phyloP scores from a whole-genome alignment of 2,888 invertebrate genomes.

The Heliothis peltigera region DNA sequence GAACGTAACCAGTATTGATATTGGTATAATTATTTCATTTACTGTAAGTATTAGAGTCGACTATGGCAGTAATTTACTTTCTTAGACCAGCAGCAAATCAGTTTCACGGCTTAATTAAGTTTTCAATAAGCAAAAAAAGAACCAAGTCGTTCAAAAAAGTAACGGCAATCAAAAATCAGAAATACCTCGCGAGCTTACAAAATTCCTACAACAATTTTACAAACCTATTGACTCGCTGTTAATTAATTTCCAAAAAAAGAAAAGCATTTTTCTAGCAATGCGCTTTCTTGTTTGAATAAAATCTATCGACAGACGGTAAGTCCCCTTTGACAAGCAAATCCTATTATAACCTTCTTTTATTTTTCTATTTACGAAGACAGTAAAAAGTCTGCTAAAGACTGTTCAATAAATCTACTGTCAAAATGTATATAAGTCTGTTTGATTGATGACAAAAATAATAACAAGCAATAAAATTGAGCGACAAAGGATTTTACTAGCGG shows the following conservation, averaged over 20 bases:
- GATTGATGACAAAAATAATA: conserved; percentile 6
- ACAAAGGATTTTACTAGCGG: neutral
- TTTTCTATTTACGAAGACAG: conserved; percentile 11
- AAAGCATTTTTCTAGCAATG: conserved; percentile 8
- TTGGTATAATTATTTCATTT: too few relatives aligned
- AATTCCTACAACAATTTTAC: neutral
- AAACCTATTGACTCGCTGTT: conserved; percentile 3
- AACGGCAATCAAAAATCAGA: too few relatives aligned
- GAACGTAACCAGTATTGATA: too few relatives aligned
- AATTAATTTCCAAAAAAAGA: conserved; percentile 25
- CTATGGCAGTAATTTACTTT: too few relatives aligned
- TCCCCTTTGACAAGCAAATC: conserved; percentile 48
- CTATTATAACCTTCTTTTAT: conserved; percentile 40
- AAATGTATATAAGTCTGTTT: neutral
- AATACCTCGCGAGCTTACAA: neutral
- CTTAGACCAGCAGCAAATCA: too few relatives aligned
- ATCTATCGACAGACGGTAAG: conserved; percentile 41
- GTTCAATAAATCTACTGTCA: neutral
- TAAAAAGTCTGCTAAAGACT: neutral
- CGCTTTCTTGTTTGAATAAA: conserved; percentile 49
- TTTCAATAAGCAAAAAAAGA: too few relatives aligned
- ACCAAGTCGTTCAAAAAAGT: too few relatives aligned
- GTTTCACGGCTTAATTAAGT: too few relatives aligned
- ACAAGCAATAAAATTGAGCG: neutral
- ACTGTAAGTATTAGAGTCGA: too few relatives aligned